These are phyloP conservation scores for Adoxophyes honmai DNA, from an alignment of 1,140 invertebrate genomes.

Conservation along the genomic window DNA sequence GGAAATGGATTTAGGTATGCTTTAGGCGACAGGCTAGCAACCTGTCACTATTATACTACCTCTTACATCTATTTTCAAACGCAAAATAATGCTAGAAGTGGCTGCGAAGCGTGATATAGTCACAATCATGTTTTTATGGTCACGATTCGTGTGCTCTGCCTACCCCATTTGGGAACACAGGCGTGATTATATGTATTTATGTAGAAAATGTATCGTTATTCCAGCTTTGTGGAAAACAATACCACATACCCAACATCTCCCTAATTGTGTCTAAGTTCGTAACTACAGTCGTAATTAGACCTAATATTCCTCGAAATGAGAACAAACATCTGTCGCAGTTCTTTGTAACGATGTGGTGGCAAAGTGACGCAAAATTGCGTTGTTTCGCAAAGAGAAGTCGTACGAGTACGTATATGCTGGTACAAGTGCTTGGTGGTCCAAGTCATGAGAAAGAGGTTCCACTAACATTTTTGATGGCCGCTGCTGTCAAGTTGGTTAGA, in stretches of 20 bases:
- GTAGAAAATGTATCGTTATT: neutral
- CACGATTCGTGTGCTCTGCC: too few species aligned
- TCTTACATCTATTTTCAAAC: too few species aligned
- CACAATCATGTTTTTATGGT: too few species aligned
- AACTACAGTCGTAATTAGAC: neutral
- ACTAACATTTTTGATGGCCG: neutral
- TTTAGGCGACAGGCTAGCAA: too few species aligned
- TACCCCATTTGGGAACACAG: too few species aligned
- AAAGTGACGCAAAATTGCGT: constrained; percentile 33
- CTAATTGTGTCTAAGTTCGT: constrained; percentile 2
- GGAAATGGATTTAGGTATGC: too few species aligned
- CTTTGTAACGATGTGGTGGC: constrained; percentile 28
- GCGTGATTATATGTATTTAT: too few species aligned
- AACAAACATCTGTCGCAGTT: constrained; percentile 21
- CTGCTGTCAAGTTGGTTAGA: too few species aligned
- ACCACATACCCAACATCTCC: neutral
- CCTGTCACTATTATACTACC: too few species aligned
- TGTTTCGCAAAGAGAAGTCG: constrained; percentile 25
- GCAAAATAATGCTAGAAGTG: too few species aligned
- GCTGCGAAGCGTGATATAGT: too few species aligned
- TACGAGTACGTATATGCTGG: neutral
- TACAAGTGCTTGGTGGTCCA: neutral
- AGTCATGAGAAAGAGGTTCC: neutral
- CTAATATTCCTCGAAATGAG: constrained; percentile 29
- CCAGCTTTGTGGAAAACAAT: neutral